Evolutionary conservation across 2,113 vertebrate species (phyloP).

Genomic region (Neolamprologus devosi): DNA sequence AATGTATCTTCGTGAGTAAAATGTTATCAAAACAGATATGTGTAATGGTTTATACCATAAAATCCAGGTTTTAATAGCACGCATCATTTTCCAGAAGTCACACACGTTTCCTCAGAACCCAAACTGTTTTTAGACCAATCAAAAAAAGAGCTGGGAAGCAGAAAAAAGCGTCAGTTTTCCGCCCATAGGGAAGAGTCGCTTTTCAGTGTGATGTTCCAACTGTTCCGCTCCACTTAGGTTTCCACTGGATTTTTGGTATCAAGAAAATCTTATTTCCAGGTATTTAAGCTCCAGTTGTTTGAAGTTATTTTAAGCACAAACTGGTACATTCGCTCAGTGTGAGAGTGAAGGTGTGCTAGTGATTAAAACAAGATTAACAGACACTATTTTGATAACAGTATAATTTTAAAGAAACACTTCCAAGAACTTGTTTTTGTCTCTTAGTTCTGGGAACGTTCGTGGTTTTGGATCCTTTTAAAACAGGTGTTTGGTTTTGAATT

Average conservation of each 20-base stretch:
- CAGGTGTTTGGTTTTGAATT: neutral
- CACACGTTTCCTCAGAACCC: neutral
- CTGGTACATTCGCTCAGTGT: neutral
- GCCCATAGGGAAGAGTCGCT: neutral
- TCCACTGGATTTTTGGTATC: neutral
- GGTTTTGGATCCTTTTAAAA: neutral
- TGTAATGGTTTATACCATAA: neutral
- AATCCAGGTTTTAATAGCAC: neutral
- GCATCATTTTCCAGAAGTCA: neutral
- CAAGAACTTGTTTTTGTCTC: neutral
- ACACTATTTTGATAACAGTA: neutral
- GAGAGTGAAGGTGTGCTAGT: neutral
- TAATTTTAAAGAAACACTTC: neutral
- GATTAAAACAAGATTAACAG: neutral
- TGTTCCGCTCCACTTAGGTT: neutral
- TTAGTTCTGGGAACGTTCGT: fast-evolving
- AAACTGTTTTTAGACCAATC: neutral
- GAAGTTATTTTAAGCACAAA: neutral
- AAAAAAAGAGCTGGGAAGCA: neutral
- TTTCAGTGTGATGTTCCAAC: neutral
- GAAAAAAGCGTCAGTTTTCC: neutral
- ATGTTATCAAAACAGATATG: neutral
- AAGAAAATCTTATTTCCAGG: neutral
- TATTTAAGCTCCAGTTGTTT: neutral
- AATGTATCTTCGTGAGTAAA: neutral